These are phyloP conservation scores for Siphlonurus alternatus DNA, from an alignment of 2,888 invertebrate species.

Conservation along the genomic window DNA sequence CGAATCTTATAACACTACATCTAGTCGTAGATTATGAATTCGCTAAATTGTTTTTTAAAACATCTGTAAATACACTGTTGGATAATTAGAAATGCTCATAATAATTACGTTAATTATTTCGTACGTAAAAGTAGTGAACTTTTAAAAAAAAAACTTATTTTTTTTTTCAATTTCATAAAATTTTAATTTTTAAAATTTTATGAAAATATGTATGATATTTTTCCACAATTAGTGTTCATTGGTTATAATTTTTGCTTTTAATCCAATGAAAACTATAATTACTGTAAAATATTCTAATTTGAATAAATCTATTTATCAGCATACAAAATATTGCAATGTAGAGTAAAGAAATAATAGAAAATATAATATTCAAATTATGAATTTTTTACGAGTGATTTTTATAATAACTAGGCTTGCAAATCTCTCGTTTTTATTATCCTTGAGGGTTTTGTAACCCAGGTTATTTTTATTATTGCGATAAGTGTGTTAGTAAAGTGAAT, in stretches of 20 bases:
- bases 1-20: neutral
- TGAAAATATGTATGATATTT: neutral
- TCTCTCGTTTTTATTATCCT: neutral
- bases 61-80: neutral
- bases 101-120: neutral
- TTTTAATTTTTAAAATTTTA: neutral
- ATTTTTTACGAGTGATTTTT: too few relatives aligned
- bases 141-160: neutral
- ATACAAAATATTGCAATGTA: too few relatives aligned
- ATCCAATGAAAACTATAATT: too few relatives aligned
- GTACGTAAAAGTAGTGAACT: too few relatives aligned
- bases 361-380: too few relatives aligned
- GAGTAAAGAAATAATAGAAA: too few relatives aligned
- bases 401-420: conserved; percentile 1
- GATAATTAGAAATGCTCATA: neutral
- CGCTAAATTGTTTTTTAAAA: neutral
- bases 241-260: too few relatives aligned
- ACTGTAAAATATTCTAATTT: too few relatives aligned
- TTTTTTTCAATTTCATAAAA: neutral
- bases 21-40: neutral
- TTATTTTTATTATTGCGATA: neutral
- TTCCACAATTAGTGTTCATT: too few relatives aligned
- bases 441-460: neutral
- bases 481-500: neutral
- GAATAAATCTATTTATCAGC: too few relatives aligned